phyloP scores from a whole-genome alignment of 2,797 vertebrate species.

The Pteropus rufus region DNA sequence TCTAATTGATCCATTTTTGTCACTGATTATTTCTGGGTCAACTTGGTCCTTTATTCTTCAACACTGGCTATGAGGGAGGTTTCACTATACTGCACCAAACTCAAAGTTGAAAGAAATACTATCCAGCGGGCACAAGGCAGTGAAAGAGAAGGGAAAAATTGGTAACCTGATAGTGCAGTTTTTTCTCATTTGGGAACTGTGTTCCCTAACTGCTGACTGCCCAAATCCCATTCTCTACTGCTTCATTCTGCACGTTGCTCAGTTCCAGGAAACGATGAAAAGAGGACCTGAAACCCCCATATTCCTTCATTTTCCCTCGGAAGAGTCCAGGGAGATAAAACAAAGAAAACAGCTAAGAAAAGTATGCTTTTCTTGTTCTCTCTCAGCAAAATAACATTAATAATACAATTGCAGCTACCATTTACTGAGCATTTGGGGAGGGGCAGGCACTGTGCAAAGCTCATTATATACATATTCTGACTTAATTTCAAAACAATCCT shows the following conservation, averaged over 20 bases:
- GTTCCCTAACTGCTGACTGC: not conserved
- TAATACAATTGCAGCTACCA: not conserved
- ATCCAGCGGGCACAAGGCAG: not conserved
- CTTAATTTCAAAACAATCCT: constrained; percentile 8
- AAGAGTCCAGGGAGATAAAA: constrained; percentile 1
- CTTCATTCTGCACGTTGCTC: not conserved
- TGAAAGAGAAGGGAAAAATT: constrained; percentile 3
- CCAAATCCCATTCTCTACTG: constrained; percentile 2
- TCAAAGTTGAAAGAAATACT: constrained; percentile 41
- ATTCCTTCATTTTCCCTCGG: not conserved
- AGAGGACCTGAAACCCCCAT: not conserved
- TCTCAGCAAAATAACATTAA: constrained; percentile 31
- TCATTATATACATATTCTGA: not conserved
- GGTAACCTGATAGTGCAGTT: not conserved
- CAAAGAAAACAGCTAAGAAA: constrained; percentile 18
- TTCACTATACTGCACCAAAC: not conserved
- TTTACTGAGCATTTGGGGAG: not conserved
- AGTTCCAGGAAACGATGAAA: constrained; percentile 7
- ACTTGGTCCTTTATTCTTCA: constrained; percentile 28
- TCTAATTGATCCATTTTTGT: constrained; percentile 30
- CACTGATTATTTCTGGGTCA: constrained; percentile 42
- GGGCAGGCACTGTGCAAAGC: not conserved
- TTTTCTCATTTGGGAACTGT: not conserved
- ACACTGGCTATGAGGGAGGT: not conserved
- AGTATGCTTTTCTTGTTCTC: not conserved